A percentile compares a stretch with the other conserved stretches of the same genome.
phyloP scores from a whole-genome alignment of 2,797 vertebrate genomes.

The Xyrichtys novacula region DNA sequence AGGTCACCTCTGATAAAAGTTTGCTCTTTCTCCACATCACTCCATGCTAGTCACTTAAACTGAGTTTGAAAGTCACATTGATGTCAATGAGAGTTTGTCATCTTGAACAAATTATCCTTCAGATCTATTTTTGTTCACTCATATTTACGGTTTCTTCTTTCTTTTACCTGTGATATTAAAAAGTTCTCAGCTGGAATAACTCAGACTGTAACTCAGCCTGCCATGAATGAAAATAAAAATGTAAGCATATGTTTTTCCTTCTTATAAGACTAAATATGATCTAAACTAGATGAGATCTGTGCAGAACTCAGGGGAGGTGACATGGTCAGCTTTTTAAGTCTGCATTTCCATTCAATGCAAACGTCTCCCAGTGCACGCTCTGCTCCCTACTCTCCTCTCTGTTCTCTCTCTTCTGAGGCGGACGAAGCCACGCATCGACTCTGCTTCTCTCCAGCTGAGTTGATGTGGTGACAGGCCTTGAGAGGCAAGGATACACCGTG shows the following conservation, averaged over 20 bases:
- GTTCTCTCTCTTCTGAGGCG: constrained; percentile 39
- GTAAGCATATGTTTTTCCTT: neutral
- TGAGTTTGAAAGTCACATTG: constrained; percentile 54
- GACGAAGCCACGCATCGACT: constrained; percentile 41
- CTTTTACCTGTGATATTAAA: constrained; percentile 12
- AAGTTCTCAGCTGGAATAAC: neutral
- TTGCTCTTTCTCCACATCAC: constrained; percentile 24
- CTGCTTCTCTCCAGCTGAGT: constrained; percentile 61
- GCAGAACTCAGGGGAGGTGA: neutral
- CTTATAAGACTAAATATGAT: neutral
- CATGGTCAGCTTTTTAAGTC: neutral
- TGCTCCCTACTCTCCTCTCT: constrained; percentile 36
- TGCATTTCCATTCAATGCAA: constrained; percentile 25
- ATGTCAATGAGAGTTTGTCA: constrained; percentile 24
- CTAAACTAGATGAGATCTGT: neutral
- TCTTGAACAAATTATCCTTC: neutral
- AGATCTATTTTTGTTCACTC: constrained; percentile 25
- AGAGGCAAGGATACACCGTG: constrained; percentile 76
- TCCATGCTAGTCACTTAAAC: constrained; percentile 7
- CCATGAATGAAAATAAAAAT: neutral
- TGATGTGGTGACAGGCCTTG: constrained; percentile 74
- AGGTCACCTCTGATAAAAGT: constrained; percentile 64
- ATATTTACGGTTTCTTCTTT: neutral
- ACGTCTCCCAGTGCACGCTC: constrained; percentile 18
- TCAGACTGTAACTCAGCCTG: neutral